phyloP scores from a whole-genome alignment of 1,140 invertebrate genomes.

The Diuraphis noxia region DNA sequence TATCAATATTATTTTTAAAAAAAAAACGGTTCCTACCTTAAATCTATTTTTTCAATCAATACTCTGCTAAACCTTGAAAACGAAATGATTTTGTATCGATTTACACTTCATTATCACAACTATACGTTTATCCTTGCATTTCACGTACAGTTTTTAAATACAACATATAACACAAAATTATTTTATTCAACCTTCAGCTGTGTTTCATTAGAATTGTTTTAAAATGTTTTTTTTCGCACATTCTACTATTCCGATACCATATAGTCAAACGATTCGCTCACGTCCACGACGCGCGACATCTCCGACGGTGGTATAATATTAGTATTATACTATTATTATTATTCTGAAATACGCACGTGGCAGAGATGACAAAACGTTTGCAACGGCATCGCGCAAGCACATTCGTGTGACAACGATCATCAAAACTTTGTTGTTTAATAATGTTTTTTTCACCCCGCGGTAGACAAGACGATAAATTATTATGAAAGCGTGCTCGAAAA shows the following conservation, averaged over 20 bases:
- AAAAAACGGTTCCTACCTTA: background rate
- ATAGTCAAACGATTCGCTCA: background rate
- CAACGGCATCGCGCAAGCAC: background rate
- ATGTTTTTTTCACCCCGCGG: background rate
- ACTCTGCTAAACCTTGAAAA: background rate
- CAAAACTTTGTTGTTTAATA: conserved; percentile 46
- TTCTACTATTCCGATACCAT: background rate
- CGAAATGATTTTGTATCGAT: background rate
- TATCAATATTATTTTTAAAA: no score
- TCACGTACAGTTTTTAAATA: background rate
- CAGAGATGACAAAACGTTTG: conserved; percentile 26
- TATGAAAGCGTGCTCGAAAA: conserved; percentile 42
- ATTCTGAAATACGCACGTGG: background rate
- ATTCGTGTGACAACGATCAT: conserved; percentile 43
- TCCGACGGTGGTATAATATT: background rate
- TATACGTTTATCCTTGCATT: no score
- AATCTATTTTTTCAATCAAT: background rate
- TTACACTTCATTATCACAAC: background rate
- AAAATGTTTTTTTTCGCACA: background rate
- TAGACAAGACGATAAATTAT: conserved; percentile 51
- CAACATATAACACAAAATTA: background rate
- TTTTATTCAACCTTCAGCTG: no score
- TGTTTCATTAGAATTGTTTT: background rate
- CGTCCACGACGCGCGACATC: background rate
- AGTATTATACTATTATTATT: conserved; percentile 4